These are phyloP conservation scores for Hoplostethus atlanticus DNA, from an alignment of 2,797 vertebrate genomes.

Conservation along the genomic window DNA sequence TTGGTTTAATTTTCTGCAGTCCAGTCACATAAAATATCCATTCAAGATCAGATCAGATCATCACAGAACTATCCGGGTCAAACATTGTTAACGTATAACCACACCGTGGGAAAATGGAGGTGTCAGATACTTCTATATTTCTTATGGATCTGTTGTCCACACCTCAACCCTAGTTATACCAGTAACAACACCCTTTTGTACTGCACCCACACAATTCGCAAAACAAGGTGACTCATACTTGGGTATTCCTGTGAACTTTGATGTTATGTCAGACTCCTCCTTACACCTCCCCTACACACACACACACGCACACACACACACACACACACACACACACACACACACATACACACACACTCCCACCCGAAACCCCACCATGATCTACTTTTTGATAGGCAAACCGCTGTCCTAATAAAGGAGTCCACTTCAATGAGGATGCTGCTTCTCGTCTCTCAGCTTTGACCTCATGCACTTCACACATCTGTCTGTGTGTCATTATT, in stretches of 20 bases:
- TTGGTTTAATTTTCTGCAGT: no score
- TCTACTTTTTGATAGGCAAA: constrained; percentile 38
- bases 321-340: constrained; percentile 5
- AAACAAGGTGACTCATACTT: constrained; percentile 52
- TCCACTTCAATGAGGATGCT: constrained; percentile 11
- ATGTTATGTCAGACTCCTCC: constrained; percentile 30
- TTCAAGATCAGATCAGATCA: no score
- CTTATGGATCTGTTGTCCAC: not conserved
- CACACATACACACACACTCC: constrained; percentile 24
- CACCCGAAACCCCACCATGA: constrained; percentile 20
- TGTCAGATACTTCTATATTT: not conserved
- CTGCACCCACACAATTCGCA: constrained; percentile 44
- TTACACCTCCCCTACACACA: constrained; percentile 6
- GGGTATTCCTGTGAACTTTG: constrained; percentile 41
- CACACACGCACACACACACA: constrained; percentile 19
- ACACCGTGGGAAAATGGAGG: not conserved
- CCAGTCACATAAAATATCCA: no score
- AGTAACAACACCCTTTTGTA: not conserved
- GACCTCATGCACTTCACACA: constrained; percentile 34
- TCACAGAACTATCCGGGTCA: not conserved
- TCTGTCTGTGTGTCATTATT: constrained; percentile 21
- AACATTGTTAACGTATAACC: not conserved
- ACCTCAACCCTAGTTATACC: not conserved
- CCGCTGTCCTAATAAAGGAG: not conserved
- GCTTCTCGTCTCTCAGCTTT: constrained; percentile 1